These are phyloP conservation scores for Coelinius sp. DNA, from an alignment of 2,888 invertebrate species.

Conservation along the genomic window DNA sequence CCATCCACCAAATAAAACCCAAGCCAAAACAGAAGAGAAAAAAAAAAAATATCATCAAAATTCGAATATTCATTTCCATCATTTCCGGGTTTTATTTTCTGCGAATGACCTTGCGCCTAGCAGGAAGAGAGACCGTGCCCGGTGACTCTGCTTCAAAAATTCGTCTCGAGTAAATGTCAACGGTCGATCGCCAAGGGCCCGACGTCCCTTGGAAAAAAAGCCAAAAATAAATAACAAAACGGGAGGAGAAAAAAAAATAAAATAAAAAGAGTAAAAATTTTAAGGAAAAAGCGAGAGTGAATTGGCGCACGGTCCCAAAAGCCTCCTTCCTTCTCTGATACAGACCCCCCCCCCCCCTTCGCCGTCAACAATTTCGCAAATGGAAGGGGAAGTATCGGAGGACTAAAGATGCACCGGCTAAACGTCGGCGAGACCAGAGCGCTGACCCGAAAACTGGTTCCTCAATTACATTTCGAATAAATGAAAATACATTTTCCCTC, in stretches of 20 bases:
- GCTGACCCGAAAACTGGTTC: constrained; percentile 68
- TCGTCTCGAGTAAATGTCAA: constrained; percentile 30
- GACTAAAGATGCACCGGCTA: constrained; percentile 28
- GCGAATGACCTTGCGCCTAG: constrained; percentile 22
- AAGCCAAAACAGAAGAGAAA: neutral
- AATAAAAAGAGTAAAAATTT: neutral
- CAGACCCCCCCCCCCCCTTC: constrained; percentile 12
- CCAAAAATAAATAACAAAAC: constrained; percentile 16
- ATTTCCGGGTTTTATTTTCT: constrained; percentile 8
- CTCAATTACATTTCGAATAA: constrained; percentile 57
- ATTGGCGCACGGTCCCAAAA: constrained; percentile 41
- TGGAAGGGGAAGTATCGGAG: neutral
- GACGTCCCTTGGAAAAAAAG: too few species aligned
- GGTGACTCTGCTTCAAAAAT: constrained; percentile 4
- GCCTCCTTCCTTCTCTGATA: constrained; percentile 24
- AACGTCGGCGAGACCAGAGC: constrained; percentile 53
- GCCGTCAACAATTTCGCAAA: neutral
- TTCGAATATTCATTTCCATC: neutral
- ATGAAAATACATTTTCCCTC: constrained; percentile 20
- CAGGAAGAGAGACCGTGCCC: constrained; percentile 17
- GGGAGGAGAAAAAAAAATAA: neutral
- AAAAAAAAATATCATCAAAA: neutral
- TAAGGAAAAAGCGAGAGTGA: constrained; percentile 42
- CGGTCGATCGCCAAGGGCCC: neutral
- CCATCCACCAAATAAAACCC: neutral